These are phyloP conservation scores for Palythoa heliodiscus DNA, from an alignment of 92 coral and sea anemone species.

Conservation along the genomic window DNA sequence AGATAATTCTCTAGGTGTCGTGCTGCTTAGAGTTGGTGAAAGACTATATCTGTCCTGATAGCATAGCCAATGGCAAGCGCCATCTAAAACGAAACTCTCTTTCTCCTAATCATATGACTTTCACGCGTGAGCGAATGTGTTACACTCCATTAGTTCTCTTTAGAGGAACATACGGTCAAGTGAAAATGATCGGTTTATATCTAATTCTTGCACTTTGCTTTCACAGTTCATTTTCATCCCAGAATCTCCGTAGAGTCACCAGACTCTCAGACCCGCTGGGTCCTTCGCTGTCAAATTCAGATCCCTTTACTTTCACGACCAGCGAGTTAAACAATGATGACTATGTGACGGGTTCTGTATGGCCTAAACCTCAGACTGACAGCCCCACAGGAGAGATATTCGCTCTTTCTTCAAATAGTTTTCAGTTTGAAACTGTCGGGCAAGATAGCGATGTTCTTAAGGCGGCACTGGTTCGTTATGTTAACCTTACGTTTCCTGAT, in stretches of 20 bases:
- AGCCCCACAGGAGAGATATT: constrained; percentile 53
- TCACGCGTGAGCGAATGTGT: background rate
- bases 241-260: constrained; percentile 33
- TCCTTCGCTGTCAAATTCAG: constrained; percentile 4
- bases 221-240: constrained; percentile 32
- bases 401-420: constrained; percentile 56
- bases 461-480: constrained; percentile 71
- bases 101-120: background rate
- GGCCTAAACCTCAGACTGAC: constrained; percentile 91
- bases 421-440: constrained; percentile 60
- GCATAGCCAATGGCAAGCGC: background rate
- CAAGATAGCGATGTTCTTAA: constrained; percentile 74
- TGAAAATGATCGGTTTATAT: constrained; percentile 27
- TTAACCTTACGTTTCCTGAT: constrained; percentile 80
- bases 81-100: background rate
- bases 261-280: constrained; percentile 71
- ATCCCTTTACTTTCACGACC: background rate
- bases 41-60: background rate
- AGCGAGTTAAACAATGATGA: constrained; percentile 50
- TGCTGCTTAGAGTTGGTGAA: background rate
- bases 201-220: background rate
- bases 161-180: background rate
- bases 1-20: background rate
- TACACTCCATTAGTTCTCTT: background rate
- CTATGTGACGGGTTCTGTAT: constrained; percentile 76